A percentile compares a stretch with the other conserved stretches of the same genome.
Evolutionary conservation across 92 coral and sea anemone genomes (phyloP).

Genomic region (Scolanthus callimorphus): DNA sequence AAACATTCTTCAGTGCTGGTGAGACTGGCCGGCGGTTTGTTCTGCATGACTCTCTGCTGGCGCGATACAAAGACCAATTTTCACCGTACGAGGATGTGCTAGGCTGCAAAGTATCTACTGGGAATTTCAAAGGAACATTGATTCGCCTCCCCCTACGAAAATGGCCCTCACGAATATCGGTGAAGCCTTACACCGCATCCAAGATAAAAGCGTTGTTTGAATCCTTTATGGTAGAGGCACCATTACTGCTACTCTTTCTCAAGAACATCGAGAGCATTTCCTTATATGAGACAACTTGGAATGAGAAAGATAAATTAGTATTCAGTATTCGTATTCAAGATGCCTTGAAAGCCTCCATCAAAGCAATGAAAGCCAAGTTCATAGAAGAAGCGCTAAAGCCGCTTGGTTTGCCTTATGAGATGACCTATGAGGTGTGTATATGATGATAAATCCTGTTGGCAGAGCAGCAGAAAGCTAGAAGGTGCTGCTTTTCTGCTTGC

Average conservation of each 20-base stretch:
- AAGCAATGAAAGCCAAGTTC: constrained; percentile 50
- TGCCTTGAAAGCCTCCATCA: constrained; percentile 40
- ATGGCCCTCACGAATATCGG: constrained; percentile 89
- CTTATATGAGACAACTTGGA: constrained; percentile 72
- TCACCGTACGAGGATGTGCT: constrained; percentile 82
- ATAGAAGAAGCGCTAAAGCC: constrained; percentile 46
- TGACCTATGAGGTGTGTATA: constrained; percentile 65
- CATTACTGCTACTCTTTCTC: constrained; percentile 73
- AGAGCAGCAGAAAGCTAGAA: too few species aligned
- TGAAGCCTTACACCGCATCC: constrained; percentile 74
- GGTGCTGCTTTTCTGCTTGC: too few species aligned
- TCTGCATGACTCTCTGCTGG: constrained; percentile 53
- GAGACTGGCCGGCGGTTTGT: constrained; percentile 88
- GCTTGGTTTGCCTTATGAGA: constrained; percentile 46
- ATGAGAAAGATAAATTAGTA: constrained; percentile 54
- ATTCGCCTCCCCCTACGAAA: constrained; percentile 91
- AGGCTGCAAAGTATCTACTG: constrained; percentile 78
- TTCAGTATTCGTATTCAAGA: constrained; percentile 72
- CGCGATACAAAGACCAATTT: constrained; percentile 79
- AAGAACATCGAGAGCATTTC: constrained; percentile 67
- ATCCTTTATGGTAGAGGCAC: constrained; percentile 82
- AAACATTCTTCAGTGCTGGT: constrained; percentile 74
- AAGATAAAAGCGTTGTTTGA: constrained; percentile 74
- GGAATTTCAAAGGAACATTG: constrained; percentile 67
- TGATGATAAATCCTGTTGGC: too few species aligned